phyloP scores from a whole-genome alignment of 64 coral and sea anemone species.

The Porites australiensis region DNA sequence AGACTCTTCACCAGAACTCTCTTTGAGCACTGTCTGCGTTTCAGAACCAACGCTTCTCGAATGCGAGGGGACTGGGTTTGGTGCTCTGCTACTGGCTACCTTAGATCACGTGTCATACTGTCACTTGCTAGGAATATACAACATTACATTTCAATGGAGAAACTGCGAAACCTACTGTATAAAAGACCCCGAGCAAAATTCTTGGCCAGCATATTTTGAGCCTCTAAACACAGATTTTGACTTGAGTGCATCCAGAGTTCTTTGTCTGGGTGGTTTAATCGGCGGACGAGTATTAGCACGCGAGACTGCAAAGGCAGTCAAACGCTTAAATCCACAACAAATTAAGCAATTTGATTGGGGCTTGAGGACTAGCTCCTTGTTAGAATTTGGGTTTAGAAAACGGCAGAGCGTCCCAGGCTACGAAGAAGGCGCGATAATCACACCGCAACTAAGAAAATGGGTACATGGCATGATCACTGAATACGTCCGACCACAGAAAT shows the following conservation, averaged over 20 bases:
- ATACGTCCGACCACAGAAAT: slow-evolving; percentile 27
- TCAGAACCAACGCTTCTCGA: slow-evolving; percentile 67
- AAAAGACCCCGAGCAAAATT: slow-evolving; percentile 53
- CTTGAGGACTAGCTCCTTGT: neutral
- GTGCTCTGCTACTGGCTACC: slow-evolving; percentile 63
- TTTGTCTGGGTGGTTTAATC: slow-evolving; percentile 33
- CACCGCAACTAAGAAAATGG: slow-evolving; percentile 59
- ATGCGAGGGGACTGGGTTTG: slow-evolving; percentile 60
- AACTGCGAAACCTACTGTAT: slow-evolving; percentile 63
- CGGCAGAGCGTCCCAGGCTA: neutral
- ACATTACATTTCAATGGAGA: slow-evolving; percentile 68
- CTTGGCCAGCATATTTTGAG: slow-evolving; percentile 85
- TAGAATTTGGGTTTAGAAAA: slow-evolving; percentile 26
- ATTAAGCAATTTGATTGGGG: neutral
- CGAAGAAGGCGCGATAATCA: slow-evolving; percentile 31
- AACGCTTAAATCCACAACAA: neutral
- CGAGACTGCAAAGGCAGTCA: neutral
- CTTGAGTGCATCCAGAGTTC: slow-evolving; percentile 14
- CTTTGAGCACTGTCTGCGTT: slow-evolving; percentile 32
- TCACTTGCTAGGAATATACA: slow-evolving; percentile 25
- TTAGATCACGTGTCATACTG: slow-evolving; percentile 78
- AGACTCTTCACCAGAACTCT: neutral
- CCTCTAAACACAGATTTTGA: slow-evolving; percentile 69
- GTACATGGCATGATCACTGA: slow-evolving; percentile 58
- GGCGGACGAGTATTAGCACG: neutral